Evolutionary conservation across 2,888 invertebrate species (phyloP), one percentile per base, ranked within the genome.

Genomic region (Xestia rhomboidea): DNA sequence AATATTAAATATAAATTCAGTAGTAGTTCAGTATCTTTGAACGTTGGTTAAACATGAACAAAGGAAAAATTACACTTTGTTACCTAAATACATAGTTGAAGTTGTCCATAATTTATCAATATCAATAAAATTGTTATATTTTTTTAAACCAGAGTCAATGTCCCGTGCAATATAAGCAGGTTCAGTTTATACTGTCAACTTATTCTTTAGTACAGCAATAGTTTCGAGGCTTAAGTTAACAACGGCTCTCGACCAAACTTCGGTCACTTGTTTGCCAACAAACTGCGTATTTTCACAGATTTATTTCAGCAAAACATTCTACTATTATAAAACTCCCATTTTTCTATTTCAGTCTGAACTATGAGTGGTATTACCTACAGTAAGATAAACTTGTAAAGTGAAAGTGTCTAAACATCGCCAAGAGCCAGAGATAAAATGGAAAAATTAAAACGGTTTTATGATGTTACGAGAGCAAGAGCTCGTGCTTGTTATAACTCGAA

Each of bases 241-340:
- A 77, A 82, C 74, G 57, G 71, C 77, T 70, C 63, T 72, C 71
- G 68, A 63, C 73, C 69, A 73, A 85, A 82, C 73, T 86, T 81
- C 15, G 64, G 49, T 60, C 64, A 82, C 76, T 80, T 85, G 75
- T 80, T 80, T 76, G 60, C 68, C 76, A 82, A 85, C 82, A 85
- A 78, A 82, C 70, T 78, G 62, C 41, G 70, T 73, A 75, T 68
- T 75, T 71, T 41, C 64, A 72, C 67, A 76, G 73, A 80, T 79
- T 82, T 87, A 82, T 81, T 84, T 79, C 67, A 51, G 68, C 72
- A 51, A 81, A 77, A 87, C 66, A 85, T 87, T 85, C 41, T 73
- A 72, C 24, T 49, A 38, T 76, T 77, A 76, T 67, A 73, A 75
- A 87, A 72, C 82, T 71, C 18, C 1, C 34, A 74, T 78, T 78